A percentile compares a stretch with the other conserved stretches of the same genome.
phyloP scores from a whole-genome alignment of 2,888 invertebrate species.

The Dryobotodes eremita region DNA sequence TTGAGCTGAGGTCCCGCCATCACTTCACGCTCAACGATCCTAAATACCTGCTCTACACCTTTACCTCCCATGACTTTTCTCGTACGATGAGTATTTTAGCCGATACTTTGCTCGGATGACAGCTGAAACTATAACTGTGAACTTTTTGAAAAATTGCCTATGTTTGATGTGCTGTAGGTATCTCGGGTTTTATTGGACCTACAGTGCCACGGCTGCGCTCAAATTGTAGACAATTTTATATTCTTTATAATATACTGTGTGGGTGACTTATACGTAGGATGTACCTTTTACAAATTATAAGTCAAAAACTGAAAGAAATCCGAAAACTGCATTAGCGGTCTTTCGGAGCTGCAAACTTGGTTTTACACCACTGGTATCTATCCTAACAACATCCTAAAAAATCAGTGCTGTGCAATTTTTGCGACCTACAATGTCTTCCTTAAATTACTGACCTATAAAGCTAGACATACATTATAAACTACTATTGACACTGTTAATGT shows the following conservation, averaged over 20 bases:
- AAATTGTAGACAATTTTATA: background rate
- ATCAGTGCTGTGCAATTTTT: background rate
- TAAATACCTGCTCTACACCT: no score
- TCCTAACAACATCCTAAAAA: background rate
- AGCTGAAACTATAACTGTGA: no score
- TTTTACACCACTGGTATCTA: no score
- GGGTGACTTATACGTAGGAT: no score
- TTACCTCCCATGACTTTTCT: no score
- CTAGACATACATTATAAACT: background rate
- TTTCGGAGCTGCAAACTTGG: background rate
- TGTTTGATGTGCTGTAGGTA: background rate
- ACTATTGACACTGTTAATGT: background rate
- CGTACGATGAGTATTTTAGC: no score
- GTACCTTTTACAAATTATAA: no score
- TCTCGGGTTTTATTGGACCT: background rate
- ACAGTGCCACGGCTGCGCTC: background rate
- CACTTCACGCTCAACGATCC: no score
- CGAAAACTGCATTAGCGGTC: background rate
- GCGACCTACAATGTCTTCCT: no score
- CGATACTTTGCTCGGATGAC: no score
- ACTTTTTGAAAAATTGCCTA: background rate
- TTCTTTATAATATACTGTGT: no score
- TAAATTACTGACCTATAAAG: background rate
- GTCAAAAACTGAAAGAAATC: background rate
- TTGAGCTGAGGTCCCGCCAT: no score